Evolutionary conservation across 2,113 vertebrate species (phyloP).

Genomic region (Connochaetes taurinus): DNA sequence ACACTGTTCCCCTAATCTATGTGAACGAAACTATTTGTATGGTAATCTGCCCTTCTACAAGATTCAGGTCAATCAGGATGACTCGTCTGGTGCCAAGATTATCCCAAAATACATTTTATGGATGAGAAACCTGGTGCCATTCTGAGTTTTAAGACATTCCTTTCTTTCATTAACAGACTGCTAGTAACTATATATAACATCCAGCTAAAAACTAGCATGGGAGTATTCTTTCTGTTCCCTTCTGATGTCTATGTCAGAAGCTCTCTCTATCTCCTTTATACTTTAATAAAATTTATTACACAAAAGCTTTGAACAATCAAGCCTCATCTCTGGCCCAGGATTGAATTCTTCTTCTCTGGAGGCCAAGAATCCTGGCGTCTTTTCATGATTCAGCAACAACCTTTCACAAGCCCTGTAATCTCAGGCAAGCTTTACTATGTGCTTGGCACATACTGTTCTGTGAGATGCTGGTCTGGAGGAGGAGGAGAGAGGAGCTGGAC

Average conservation of each 20-base stretch:
- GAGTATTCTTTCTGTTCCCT: not conserved
- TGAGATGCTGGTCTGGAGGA: not conserved
- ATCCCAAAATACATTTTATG: not conserved
- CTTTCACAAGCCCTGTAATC: not conserved
- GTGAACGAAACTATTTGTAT: not conserved
- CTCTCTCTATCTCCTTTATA: not conserved
- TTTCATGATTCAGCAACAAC: not conserved
- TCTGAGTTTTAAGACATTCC: not conserved
- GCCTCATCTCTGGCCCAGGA: not conserved
- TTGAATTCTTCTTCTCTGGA: not conserved
- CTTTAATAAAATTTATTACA: not conserved
- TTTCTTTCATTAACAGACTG: not conserved
- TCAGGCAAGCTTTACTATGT: not conserved
- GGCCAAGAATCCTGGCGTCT: not conserved
- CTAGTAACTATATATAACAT: not conserved
- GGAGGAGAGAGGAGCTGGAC: not conserved
- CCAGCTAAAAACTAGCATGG: not conserved
- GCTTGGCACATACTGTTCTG: not conserved
- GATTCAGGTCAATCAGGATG: not conserved
- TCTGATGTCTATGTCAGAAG: not conserved
- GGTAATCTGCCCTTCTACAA: not conserved
- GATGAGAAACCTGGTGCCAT: not conserved
- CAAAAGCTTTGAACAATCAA: not conserved
- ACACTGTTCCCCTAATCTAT: not conserved
- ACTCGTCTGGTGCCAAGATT: not conserved